Base-by-base conservation (phyloP, 2,888 invertebrate genomes). In the Macropis europaea region DNA sequence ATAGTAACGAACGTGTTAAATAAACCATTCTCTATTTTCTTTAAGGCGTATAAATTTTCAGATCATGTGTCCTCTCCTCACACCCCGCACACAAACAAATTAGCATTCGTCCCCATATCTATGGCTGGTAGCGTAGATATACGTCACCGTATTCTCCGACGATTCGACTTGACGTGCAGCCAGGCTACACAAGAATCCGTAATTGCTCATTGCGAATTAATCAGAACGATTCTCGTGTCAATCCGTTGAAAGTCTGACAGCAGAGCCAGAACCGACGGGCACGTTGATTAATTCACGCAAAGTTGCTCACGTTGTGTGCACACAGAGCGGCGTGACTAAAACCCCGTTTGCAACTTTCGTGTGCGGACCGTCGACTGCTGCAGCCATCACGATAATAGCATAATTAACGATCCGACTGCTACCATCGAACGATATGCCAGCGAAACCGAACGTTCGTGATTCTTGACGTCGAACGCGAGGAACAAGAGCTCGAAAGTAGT, bases 261-360 rank as follows among this genome's bases (percentile, higher is more conserved):
- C 43, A 32, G n/a, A n/a, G 40, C 9, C 67, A 22, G 50, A 54
- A 43, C 56, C 28, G 36, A 34, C 53, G 45, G 28, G 43, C 56
- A 17, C 36, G 60, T 32, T 62, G 62, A 61, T 72, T 76, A 72
- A 77, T 79, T 79, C 68, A 56, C 67, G 72, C 53, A 34, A 50
- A 72, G 57, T 67, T 72, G 53, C 42, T 9, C 42, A 17, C 38
- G 36, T 15, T 42, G 2, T n/a, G 19, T 43, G 52, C 62, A 34
- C 53, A 40, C 30, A 40, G 36, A 53, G 36, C 53, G 26, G 30
- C 34, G 19, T 17, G 36, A 19, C 24, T 26, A 47, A 9, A 47
- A n/a, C 40, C 38, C 6, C 28, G n/a, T n/a, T n/a, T 24, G 40
- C 57, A 71, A 54, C 40, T 67, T 68, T 54, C 59, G 40, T 38